Percentiles rank a stretch among this genome's conserved stretches.
Conservation (phyloP, 1,140 invertebrate species). For the Leptinotarsa lineolata region DNA sequence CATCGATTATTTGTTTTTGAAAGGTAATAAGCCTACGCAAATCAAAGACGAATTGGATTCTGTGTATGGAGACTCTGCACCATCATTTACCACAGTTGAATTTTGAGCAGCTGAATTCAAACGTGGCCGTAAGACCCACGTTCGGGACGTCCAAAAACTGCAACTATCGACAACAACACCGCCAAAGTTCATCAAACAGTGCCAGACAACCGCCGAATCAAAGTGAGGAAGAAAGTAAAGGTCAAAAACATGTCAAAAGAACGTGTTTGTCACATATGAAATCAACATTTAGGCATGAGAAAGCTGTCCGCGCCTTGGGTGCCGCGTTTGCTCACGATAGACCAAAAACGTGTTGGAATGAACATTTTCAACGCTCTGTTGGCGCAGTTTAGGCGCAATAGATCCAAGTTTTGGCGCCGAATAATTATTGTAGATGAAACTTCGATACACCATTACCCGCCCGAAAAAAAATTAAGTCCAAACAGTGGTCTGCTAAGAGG, state of each 20-base stretch:
- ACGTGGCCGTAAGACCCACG: slow-evolving; percentile 42
- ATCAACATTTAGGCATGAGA: too few species aligned
- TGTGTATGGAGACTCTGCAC: slow-evolving; percentile 48
- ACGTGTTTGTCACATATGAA: too few species aligned
- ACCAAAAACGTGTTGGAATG: too few species aligned
- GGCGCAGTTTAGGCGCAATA: too few species aligned
- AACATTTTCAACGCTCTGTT: too few species aligned
- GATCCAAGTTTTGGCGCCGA: too few species aligned
- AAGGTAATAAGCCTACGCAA: slow-evolving; percentile 41
- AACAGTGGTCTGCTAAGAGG: too few species aligned
- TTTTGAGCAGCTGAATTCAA: slow-evolving; percentile 52
- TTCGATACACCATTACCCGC: too few species aligned
- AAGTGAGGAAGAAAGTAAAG: slow-evolving; percentile 16
- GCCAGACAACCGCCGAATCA: slow-evolving; percentile 30
- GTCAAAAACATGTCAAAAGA: slow-evolving; percentile 10
- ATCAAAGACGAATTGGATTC: slow-evolving; percentile 38
- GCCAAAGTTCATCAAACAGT: slow-evolving; percentile 48
- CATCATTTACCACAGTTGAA: slow-evolving; percentile 47
- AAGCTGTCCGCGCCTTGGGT: too few species aligned
- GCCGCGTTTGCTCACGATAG: too few species aligned
- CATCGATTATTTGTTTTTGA: slow-evolving; percentile 41
- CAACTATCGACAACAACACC: slow-evolving; percentile 39
- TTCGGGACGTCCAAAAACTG: slow-evolving; percentile 41
- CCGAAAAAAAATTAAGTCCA: too few species aligned
- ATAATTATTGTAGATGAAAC: too few species aligned